A percentile compares a stretch with the other conserved stretches of the same genome.
Conservation (phyloP, 1,140 invertebrate species). For the Pentalonia nigronervosa region DNA sequence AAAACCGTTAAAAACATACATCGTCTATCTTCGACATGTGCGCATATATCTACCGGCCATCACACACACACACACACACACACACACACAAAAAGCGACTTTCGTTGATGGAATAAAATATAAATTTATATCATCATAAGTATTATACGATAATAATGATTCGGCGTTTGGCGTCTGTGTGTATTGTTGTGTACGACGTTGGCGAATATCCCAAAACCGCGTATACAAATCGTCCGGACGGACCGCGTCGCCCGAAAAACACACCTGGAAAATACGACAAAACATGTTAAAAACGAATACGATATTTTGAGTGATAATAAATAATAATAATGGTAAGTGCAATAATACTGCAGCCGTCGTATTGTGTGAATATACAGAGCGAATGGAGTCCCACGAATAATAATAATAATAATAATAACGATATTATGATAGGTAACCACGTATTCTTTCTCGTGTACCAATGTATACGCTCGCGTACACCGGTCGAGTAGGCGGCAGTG, state of each 20-base stretch:
- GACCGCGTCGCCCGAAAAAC: background rate
- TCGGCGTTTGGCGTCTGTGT: background rate
- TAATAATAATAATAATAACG: background rate
- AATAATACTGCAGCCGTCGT: too few species aligned
- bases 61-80: background rate
- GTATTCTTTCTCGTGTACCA: background rate
- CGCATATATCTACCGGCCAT: background rate
- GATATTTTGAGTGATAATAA: background rate
- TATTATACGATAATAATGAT: background rate
- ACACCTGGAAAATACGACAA: conserved; percentile 13
- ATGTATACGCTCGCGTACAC: background rate
- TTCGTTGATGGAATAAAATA: background rate
- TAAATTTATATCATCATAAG: background rate
- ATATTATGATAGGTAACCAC: background rate
- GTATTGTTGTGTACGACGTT: background rate
- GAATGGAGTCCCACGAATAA: background rate
- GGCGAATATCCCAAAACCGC: background rate
- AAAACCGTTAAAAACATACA: conserved; percentile 37
- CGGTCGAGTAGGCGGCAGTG: background rate
- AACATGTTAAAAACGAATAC: background rate
- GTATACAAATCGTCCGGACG: too few species aligned
- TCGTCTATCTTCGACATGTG: background rate
- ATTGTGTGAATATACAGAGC: too few species aligned
- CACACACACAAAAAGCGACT: background rate
- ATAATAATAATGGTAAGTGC: background rate